Percentiles rank a stretch among this genome's conserved stretches.
These are phyloP conservation scores for Stenichneumon culpator DNA, from an alignment of 2,888 invertebrate species.

Conservation along the genomic window DNA sequence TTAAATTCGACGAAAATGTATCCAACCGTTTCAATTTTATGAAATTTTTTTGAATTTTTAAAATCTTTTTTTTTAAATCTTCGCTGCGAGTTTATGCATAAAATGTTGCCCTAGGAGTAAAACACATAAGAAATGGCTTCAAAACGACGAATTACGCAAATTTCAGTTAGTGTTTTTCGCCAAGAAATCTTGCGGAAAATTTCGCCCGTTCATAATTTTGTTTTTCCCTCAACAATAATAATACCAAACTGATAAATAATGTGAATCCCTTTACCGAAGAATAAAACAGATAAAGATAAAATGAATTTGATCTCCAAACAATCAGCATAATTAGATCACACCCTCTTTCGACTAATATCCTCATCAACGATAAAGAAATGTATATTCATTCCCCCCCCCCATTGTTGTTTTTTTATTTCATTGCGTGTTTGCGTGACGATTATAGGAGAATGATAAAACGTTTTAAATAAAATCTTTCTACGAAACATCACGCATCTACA, in stretches of 20 bases:
- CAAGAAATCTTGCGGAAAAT: no score
- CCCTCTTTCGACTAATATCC: not conserved
- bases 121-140: no score
- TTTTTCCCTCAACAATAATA: not conserved
- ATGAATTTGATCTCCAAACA: not conserved
- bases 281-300: constrained; percentile 5
- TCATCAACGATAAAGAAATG: not conserved
- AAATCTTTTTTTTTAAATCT: no score
- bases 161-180: no score
- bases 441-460: not conserved
- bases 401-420: not conserved
- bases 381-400: not conserved
- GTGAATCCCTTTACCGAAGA: not conserved
- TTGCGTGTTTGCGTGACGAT: not conserved
- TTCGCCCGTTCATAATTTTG: no score
- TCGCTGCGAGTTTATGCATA: no score
- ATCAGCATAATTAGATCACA: not conserved
- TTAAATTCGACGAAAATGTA: no score
- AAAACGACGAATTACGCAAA: no score
- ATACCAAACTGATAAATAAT: constrained; percentile 1
- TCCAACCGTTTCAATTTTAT: no score
- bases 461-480: not conserved
- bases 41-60: no score
- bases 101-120: not conserved
- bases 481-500: not conserved